A percentile compares a stretch with the other conserved stretches of the same genome.
phyloP scores from a whole-genome alignment of 2,888 invertebrate species.

The Plebejus argus region DNA sequence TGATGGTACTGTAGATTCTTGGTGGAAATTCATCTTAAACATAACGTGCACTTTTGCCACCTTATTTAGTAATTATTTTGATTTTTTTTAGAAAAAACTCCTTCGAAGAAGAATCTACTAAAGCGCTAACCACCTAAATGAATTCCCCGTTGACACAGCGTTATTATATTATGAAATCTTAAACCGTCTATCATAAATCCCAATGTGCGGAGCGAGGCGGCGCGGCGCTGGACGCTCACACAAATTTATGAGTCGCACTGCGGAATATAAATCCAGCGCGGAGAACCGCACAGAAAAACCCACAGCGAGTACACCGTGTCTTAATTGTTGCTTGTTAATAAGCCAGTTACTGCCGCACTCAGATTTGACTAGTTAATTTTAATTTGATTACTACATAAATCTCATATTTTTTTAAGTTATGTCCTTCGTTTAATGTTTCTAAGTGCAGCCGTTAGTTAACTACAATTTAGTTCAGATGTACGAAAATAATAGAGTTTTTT shows the following conservation, averaged over 20 bases:
- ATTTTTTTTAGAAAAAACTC: not conserved
- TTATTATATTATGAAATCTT: conserved; percentile 58
- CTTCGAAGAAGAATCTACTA: not conserved
- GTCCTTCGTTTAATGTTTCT: too few species aligned
- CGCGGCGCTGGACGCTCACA: conserved; percentile 65
- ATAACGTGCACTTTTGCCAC: too few species aligned
- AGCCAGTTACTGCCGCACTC: not conserved
- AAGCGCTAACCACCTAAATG: not conserved
- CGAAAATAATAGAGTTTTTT: too few species aligned
- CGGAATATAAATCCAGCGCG: conserved; percentile 75
- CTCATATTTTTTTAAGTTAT: too few species aligned
- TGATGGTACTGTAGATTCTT: too few species aligned
- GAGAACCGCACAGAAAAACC: conserved; percentile 60
- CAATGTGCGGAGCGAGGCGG: conserved; percentile 64
- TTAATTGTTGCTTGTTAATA: not conserved
- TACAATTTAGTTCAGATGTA: too few species aligned
- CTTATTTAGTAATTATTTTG: too few species aligned
- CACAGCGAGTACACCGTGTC: not conserved
- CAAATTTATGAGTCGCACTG: conserved; percentile 79
- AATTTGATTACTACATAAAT: too few species aligned
- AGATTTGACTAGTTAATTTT: too few species aligned
- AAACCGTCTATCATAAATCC: conserved; percentile 67
- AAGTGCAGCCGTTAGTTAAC: too few species aligned
- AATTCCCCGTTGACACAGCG: conserved; percentile 8
- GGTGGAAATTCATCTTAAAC: too few species aligned